Evolutionary conservation across 2,797 vertebrate species (phyloP), one percentile per base, ranked within the genome.

Genomic region (Mormyrus proboscirostris): DNA sequence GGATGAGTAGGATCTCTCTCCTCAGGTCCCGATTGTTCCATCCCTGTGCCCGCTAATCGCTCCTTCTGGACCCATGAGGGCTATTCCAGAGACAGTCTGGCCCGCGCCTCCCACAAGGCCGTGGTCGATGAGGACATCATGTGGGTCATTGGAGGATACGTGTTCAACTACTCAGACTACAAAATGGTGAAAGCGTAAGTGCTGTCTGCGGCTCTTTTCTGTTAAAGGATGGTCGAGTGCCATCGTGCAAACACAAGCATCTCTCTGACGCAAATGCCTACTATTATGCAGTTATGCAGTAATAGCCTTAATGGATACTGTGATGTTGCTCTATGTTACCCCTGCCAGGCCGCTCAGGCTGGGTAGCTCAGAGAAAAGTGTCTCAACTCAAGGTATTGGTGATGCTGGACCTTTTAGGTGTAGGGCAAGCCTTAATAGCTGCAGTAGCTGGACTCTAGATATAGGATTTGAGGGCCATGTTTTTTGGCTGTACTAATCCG

Each of bases 71-170:
- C 87, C 12, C 94, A 95, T 3, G 96, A 98, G 88, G 97, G 97
- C 86, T 96, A 96, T 91, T 89, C 93, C 0, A 90, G 94, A 73
- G 90, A 95, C 0, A 96, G 97, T 22, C 95, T 99, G 90, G 95
- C 96, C 4, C 95, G 98, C 90, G 98, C 97, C 0, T 98, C 99
- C 92, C 99, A 99, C 92, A 99, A 98, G 96, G 95, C 98, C 0
- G 91, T 97, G 89, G 96, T 98, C 93, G 95, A 97, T 82, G 95
- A 96, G 90, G 96, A 96, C 49, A 89, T 96, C 92, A 99, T 99
- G 98, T 99, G 99, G 99, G 93, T 99, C 88, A 95, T 99, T 9
- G 99, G 99, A 14, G 99, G 99, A 88, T 99, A 99, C 73, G 97
- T 98, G 95, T 99, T 99, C 96, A 99, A 99, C 93, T 94, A 98